Evolutionary conservation across 2,797 vertebrate species (phyloP), one percentile per base, ranked within the genome.

Genomic region (Cryptoprocta ferox): DNA sequence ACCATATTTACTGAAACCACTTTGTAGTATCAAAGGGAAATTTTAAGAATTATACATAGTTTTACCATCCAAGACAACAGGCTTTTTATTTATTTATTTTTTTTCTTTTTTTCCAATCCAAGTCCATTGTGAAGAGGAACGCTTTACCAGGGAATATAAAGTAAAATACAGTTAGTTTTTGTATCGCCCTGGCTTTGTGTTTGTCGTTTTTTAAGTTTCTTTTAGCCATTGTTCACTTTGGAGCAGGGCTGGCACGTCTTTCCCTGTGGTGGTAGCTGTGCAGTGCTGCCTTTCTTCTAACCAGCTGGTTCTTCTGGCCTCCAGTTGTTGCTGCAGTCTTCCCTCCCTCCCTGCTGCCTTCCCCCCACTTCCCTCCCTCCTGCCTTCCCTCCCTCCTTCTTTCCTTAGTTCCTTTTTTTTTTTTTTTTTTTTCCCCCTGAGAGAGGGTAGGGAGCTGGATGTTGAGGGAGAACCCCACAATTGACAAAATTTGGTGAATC

Each of bases 1-100:
- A 53, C 28, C 13, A 50, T 92, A 26, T 97, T 97, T 96, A 78
- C 56, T 90, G 39, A 86, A 97, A 82, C 14, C 83, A 68, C 50
- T 94, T 93, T 81, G 32, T 84, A 84, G 68, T 61, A n/a, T 93
- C 53, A 85, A 68, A 89, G 35, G 53, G 48, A 71, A 83, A 70
- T 42, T 70, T 24, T 0, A 28, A 70, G 85, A 91, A 82, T 63
- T 79, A 71, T 56, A 19, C 28, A 80, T 26, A 94, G 21, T 94
- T 90, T 37, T 94, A 8, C 70, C 37, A 59, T 71, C 37, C 26
- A 81, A 84, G 84, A 90, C 90, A 89, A 50, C 12, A 15, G 18
- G 16, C 15, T 71, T 91, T 88, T 92, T 81, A 16, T 39, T 75
- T 63, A 80, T 71, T 79, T 2, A 89, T 96, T 93, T 30, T 83